Percentiles rank a stretch among this genome's conserved stretches.
Evolutionary conservation across 2,888 invertebrate genomes (phyloP).

Genomic region (Bruchidius siliquastri): DNA sequence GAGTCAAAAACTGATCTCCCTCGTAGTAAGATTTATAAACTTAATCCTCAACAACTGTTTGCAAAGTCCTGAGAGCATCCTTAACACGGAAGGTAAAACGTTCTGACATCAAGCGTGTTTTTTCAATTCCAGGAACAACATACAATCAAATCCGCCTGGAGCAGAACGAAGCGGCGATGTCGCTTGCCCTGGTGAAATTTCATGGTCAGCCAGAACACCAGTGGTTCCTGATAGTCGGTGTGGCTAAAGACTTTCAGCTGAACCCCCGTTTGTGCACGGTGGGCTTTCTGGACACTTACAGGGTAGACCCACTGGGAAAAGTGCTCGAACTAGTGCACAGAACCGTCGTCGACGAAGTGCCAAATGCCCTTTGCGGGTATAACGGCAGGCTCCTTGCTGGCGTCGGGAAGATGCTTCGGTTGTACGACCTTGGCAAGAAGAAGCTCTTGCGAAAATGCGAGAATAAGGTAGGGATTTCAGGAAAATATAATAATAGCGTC

Average conservation of each 20-base stretch:
- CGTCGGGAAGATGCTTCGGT: constrained; percentile 83
- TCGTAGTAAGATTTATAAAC: no score
- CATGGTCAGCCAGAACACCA: constrained; percentile 45
- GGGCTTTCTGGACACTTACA: constrained; percentile 86
- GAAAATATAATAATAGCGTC: not conserved
- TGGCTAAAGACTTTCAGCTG: constrained; percentile 71
- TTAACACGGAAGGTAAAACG: no score
- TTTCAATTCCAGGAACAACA: constrained; percentile 52
- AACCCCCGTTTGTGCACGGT: constrained; percentile 79
- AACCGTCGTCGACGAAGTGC: constrained; percentile 82
- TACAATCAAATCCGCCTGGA: constrained; percentile 75
- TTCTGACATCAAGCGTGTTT: no score
- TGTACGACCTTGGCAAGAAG: constrained; percentile 96
- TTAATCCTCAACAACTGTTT: no score
- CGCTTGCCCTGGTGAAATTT: constrained; percentile 63
- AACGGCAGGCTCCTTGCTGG: constrained; percentile 90
- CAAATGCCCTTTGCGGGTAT: constrained; percentile 78
- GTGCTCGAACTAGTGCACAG: constrained; percentile 89
- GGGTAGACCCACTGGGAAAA: constrained; percentile 67
- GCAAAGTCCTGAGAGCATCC: no score
- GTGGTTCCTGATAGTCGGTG: constrained; percentile 72
- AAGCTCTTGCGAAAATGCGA: constrained; percentile 96
- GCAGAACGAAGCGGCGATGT: constrained; percentile 95
- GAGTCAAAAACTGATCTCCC: no score
- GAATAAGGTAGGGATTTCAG: constrained; percentile 62